Percentiles rank a stretch among this genome's conserved stretches.
Conservation (phyloP, 2,888 invertebrate genomes). For the Masnerella sp. region DNA sequence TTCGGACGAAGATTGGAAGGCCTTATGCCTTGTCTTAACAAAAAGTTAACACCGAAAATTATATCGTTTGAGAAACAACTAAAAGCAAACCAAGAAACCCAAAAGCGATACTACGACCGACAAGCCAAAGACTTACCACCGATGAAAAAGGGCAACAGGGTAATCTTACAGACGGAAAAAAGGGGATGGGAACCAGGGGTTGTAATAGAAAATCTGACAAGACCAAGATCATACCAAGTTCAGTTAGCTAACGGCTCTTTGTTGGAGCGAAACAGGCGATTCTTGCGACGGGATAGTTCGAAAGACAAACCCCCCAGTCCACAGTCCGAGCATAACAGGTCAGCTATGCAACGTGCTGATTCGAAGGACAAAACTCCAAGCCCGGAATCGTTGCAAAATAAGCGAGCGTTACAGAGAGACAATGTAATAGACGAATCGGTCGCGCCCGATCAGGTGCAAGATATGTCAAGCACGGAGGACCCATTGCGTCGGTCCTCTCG, state of each 20-base stretch:
- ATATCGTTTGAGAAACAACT: not conserved
- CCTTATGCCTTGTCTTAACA: slow-evolving; percentile 9
- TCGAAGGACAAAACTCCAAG: too few relatives aligned
- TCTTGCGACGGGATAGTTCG: not conserved
- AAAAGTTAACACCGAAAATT: not conserved
- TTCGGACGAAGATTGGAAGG: slow-evolving; percentile 39
- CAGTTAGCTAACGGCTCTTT: slow-evolving; percentile 6
- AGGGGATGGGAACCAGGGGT: slow-evolving; percentile 13
- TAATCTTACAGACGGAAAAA: slow-evolving; percentile 20
- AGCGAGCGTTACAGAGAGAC: too few relatives aligned
- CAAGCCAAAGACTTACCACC: slow-evolving; percentile 14
- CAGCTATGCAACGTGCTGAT: too few relatives aligned
- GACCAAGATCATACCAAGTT: slow-evolving; percentile 28
- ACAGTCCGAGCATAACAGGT: too few relatives aligned
- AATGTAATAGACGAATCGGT: too few relatives aligned
- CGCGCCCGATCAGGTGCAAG: not conserved
- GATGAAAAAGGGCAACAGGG: slow-evolving; percentile 15
- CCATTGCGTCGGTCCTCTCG: slow-evolving; percentile 12
- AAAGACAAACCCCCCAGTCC: too few relatives aligned
- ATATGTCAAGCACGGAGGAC: too few relatives aligned
- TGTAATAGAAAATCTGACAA: slow-evolving; percentile 6
- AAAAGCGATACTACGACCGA: slow-evolving; percentile 44
- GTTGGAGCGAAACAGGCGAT: slow-evolving; percentile 24
- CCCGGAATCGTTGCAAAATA: too few relatives aligned
- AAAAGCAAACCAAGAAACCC: slow-evolving; percentile 25